Base-by-base conservation (phyloP, 2,888 invertebrate genomes). In the Ophraella communa region DNA sequence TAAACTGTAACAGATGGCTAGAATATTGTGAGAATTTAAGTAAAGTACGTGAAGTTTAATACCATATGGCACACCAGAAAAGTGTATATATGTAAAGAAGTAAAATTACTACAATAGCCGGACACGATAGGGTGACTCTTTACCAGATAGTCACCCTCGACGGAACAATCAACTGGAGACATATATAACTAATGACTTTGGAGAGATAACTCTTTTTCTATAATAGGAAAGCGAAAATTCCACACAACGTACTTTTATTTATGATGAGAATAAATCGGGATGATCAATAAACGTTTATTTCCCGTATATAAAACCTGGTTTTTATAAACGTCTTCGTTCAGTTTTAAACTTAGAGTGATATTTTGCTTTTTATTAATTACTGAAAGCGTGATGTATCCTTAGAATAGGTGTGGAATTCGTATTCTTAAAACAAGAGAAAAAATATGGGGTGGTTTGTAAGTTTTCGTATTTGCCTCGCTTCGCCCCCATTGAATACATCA, bases 11-110 rank as follows among this genome's bases (percentile, higher is more conserved):
- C 81, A 81, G 80, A 81, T 81, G 81, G 80, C 77, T 24, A 61
- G 73, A 78, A 78, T 76, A 78, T 77, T 79, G 80, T 80, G 81
- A 80, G 81, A 81, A 81, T 77, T 78, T 74, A 73, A 72, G 76
- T 74, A 77, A 77, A 78, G 77, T 76, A 76, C 78, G 51, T 42
- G 8, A 59, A 76, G 74, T 76, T 70, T 70, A 67, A 66, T 59
- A 77, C 80, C 80, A 80, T 80, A 80, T 80, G 80, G 79, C 79
- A 78, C n/a, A n/a, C n/a, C 73, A 60, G 66, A 51, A 17, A 51
- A 47, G 39, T 60, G 53, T 30, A 11, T 11, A 30, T 20, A 27
- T 51, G 67, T 53, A 51, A 62, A 59, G 65, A 69, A 67, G 65
- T 33, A 52, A 56, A 60, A 63, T 63, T 57, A 63, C 65, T 58